Percentiles rank a stretch among this genome's conserved stretches.
Evolutionary conservation across 2,797 vertebrate species (phyloP).

Genomic region (Oryzias sinensis): DNA sequence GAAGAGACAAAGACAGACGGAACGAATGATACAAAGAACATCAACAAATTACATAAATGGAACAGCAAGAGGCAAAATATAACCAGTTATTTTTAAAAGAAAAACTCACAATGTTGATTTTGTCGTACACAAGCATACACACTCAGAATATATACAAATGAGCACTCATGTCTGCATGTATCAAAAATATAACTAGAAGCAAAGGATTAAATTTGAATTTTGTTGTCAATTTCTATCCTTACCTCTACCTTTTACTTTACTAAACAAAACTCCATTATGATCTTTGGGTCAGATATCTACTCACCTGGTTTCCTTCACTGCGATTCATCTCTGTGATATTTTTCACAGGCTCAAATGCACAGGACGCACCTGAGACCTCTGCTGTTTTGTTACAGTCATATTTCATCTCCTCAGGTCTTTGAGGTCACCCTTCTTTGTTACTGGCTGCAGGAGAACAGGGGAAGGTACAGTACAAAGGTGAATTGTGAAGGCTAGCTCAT

Average conservation of each 20-base stretch:
- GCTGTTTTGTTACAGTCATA: slow-evolving; percentile 17
- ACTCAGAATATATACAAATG: too few species aligned
- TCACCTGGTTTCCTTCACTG: slow-evolving; percentile 4
- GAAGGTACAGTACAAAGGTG: slow-evolving; percentile 16
- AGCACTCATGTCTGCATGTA: too few species aligned
- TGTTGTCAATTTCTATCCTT: slow-evolving; percentile 1
- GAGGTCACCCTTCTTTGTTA: slow-evolving; percentile 15
- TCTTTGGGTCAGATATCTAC: slow-evolving; percentile 9
- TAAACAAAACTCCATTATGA: too few species aligned
- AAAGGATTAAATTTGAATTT: neutral
- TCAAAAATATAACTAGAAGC: too few species aligned
- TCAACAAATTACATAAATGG: too few species aligned
- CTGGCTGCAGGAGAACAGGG: slow-evolving; percentile 10
- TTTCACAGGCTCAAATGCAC: slow-evolving; percentile 11
- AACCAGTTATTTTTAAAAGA: too few species aligned
- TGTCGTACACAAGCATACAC: too few species aligned
- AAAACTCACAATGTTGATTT: too few species aligned
- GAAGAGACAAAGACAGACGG: too few species aligned
- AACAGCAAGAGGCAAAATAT: too few species aligned
- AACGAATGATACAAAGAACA: too few species aligned
- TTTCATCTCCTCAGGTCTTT: slow-evolving; percentile 32
- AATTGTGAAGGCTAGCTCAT: slow-evolving; percentile 17
- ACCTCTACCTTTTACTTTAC: slow-evolving; percentile 9
- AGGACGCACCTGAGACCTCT: slow-evolving; percentile 35
- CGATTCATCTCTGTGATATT: slow-evolving; percentile 27